Conservation (phyloP, 2,888 invertebrate genomes). For the Calliopum simillimum region DNA sequence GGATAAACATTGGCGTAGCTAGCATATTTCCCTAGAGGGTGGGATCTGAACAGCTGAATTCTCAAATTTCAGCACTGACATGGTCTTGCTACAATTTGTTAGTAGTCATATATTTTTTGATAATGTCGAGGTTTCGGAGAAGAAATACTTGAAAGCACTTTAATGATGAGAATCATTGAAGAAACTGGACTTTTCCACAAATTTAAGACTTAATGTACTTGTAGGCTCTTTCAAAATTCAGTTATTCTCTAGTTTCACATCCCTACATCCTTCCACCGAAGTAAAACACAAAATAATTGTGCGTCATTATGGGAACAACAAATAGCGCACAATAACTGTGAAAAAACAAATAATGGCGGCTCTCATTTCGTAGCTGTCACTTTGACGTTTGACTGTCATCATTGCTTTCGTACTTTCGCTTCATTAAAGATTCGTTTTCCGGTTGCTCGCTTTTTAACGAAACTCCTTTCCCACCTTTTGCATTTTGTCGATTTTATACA, state of each 20-base stretch:
- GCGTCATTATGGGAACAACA: background rate
- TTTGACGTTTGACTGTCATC: constrained; percentile 46
- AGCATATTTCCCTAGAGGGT: too few species aligned
- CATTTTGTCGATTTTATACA: constrained; percentile 1
- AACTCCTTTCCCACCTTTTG: constrained; percentile 28
- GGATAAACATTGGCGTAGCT: too few species aligned
- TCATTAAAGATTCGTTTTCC: constrained; percentile 49
- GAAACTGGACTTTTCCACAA: too few species aligned
- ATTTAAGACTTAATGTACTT: too few species aligned
- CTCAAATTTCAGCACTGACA: too few species aligned
- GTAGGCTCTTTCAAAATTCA: too few species aligned
- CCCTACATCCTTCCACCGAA: background rate
- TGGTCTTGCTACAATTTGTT: background rate
- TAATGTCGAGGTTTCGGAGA: too few species aligned
- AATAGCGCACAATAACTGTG: background rate
- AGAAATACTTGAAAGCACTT: too few species aligned
- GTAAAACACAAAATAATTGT: background rate
- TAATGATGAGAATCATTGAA: too few species aligned
- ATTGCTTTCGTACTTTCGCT: constrained; percentile 41
- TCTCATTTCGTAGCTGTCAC: constrained; percentile 43
- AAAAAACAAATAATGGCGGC: constrained; percentile 24
- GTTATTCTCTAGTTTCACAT: too few species aligned
- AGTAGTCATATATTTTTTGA: background rate
- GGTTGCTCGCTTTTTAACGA: constrained; percentile 46
- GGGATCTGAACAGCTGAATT: too few species aligned